A percentile compares a stretch with the other conserved stretches of the same genome.
phyloP scores from a whole-genome alignment of 2,888 invertebrate genomes.

The Acleris literana region DNA sequence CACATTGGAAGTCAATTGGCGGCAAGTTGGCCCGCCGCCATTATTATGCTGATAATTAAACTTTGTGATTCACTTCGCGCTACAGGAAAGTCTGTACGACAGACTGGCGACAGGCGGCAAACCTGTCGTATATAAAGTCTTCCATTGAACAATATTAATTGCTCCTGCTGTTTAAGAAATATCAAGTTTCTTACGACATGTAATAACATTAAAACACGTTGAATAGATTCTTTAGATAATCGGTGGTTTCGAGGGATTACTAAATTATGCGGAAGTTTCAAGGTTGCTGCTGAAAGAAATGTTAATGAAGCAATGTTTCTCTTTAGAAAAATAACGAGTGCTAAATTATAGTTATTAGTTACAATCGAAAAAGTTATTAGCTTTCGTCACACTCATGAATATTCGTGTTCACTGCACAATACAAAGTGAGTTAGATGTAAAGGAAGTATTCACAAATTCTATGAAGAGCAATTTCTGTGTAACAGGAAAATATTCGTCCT shows the following conservation, averaged over 20 bases:
- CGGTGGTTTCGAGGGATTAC: constrained; percentile 17
- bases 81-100: constrained; percentile 24
- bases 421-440: constrained; percentile 13
- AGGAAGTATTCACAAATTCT: constrained; percentile 16
- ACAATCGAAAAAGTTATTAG: constrained; percentile 25
- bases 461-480: constrained; percentile 7
- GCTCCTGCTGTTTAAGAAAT: background rate
- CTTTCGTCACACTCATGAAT: constrained; percentile 23
- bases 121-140: too few relatives aligned
- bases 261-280: constrained; percentile 30
- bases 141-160: too few relatives aligned
- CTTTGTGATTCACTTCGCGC: constrained; percentile 19
- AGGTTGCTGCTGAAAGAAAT: constrained; percentile 30
- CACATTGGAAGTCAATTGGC: constrained; percentile 13
- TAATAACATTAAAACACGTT: constrained; percentile 8
- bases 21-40: constrained; percentile 22
- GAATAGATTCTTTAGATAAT: constrained; percentile 8
- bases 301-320: constrained; percentile 33
- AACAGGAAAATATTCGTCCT: constrained; percentile 15
- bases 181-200: constrained; percentile 1
- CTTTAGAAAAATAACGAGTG: constrained; percentile 28
- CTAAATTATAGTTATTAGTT: constrained; percentile 30
- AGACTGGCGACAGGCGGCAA: constrained; percentile 8
- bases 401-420: constrained; percentile 12
- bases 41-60: constrained; percentile 29